Evolutionary conservation across 2,888 invertebrate genomes (phyloP).

Genomic region (Phalera bucephala): DNA sequence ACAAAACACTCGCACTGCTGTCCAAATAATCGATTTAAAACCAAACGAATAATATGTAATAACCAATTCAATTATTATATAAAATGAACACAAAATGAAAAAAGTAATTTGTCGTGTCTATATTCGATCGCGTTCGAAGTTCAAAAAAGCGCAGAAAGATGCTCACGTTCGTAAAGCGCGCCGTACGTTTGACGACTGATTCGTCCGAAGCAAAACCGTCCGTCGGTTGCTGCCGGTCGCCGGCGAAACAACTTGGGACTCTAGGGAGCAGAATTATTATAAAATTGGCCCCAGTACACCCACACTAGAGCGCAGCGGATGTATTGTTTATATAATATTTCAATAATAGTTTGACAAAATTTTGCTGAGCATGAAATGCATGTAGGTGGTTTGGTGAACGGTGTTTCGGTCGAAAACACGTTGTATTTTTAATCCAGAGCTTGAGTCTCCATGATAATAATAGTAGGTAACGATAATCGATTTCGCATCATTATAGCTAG

Average conservation of each 20-base stretch:
- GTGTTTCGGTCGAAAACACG: no score
- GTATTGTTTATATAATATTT: conserved; percentile 46
- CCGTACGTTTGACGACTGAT: conserved; percentile 51
- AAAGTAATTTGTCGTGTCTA: conserved; percentile 31
- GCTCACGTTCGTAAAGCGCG: conserved; percentile 45
- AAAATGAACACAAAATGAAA: conserved; percentile 15
- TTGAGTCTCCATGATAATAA: no score
- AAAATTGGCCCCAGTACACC: conserved; percentile 41
- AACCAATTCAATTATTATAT: not conserved
- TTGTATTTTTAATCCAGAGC: no score
- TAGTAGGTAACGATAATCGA: no score
- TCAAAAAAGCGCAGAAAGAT: conserved; percentile 40
- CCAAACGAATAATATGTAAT: conserved; percentile 11
- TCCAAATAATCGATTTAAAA: conserved; percentile 15
- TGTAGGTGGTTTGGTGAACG: no score
- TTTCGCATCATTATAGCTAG: no score
- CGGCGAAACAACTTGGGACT: conserved; percentile 16
- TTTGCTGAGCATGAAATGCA: conserved; percentile 3
- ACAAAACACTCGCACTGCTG: conserved; percentile 28
- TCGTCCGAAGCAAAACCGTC: conserved; percentile 5
- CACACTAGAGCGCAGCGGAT: conserved; percentile 38
- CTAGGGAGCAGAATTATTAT: conserved; percentile 26
- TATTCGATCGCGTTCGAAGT: conserved; percentile 49
- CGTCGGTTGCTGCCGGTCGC: conserved; percentile 16
- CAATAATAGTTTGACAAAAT: conserved; percentile 14